Evolutionary conservation across 1,140 invertebrate species (phyloP), one percentile per base, ranked within the genome.

Genomic region (Trichomalopsis sarcophagae): DNA sequence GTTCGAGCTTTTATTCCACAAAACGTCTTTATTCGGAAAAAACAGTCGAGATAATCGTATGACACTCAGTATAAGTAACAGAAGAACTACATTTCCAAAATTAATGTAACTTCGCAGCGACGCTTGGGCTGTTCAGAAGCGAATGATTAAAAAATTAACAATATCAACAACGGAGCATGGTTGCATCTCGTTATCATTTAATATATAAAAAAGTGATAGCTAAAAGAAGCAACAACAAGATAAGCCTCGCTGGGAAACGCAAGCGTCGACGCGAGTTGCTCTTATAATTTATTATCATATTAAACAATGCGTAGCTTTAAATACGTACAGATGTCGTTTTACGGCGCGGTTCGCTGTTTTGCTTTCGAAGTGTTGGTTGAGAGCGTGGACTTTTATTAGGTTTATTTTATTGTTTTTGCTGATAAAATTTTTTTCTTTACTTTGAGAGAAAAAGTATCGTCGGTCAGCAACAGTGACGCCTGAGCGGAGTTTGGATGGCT

Each of bases 61-160:
- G 90, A 93, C 91, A 92, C 91, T 92, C 91, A 93, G 82, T 81
- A 85, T 85, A 92, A 92, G 90, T 93, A 93, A 93, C 90, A 92
- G 89, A 92, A 93, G 89, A 92, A 92, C 88, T 92, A 93, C 91
- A 91, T 92, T 88, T 92, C 87, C 88, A 93, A 91, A 91, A 91
- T 91, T 87, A 89, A 71, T 84, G 71, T 47, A 13, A 66, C 9
- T 69, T 40, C 79, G 30, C 71, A 23, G 2, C 71, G 55, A 85
- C 79, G 73, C 84, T 81, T 73, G 71, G 36, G 6, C 69, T 87
- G 74, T 62, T 55, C 68, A 17, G 89, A 85, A 87, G 89, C 87
- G 86, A 89, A 90, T 89, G 23, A 5, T 91, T 82, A 81, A 47
- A 68, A 79, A 73, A 76, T 76, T 62, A 75, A 62, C n/a, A 82